phyloP scores from a whole-genome alignment of 1,140 invertebrate genomes.

The Diorhabda elongata region DNA sequence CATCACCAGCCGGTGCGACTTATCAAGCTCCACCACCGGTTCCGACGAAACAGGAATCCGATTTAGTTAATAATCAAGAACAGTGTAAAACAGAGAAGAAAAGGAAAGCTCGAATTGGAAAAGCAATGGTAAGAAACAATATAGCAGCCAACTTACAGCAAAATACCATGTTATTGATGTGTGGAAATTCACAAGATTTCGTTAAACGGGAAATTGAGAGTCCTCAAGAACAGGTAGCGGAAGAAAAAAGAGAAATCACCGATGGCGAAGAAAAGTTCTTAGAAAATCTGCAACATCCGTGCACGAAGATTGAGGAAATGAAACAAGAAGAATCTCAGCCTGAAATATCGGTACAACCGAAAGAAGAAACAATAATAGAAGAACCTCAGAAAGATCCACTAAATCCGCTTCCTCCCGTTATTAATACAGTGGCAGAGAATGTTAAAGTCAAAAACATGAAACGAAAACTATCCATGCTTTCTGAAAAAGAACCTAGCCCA shows the following conservation, averaged over 20 bases:
- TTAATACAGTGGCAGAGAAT: conserved; percentile 45
- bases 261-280: background rate
- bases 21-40: conserved; percentile 39
- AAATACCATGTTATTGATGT: conserved; percentile 48
- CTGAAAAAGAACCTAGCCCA: conserved; percentile 28
- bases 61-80: conserved; percentile 22
- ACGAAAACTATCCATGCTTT: conserved; percentile 38
- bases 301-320: conserved; percentile 16
- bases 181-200: conserved; percentile 35
- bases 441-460: conserved; percentile 48
- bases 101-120: conserved; percentile 61
- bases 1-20: conserved; percentile 41
- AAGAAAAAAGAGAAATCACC: conserved; percentile 24
- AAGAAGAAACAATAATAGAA: conserved; percentile 7
- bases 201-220: conserved; percentile 46
- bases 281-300: background rate
- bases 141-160: conserved; percentile 43
- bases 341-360: conserved; percentile 6
- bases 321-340: conserved; percentile 19
- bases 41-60: conserved; percentile 38
- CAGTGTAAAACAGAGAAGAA: conserved; percentile 38
- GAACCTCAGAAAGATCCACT: conserved; percentile 9
- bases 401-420: conserved; percentile 35
- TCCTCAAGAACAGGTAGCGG: conserved; percentile 43
- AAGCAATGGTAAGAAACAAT: conserved; percentile 61